Conservation (phyloP, 2,797 vertebrate species). For the Danio tinwini region DNA sequence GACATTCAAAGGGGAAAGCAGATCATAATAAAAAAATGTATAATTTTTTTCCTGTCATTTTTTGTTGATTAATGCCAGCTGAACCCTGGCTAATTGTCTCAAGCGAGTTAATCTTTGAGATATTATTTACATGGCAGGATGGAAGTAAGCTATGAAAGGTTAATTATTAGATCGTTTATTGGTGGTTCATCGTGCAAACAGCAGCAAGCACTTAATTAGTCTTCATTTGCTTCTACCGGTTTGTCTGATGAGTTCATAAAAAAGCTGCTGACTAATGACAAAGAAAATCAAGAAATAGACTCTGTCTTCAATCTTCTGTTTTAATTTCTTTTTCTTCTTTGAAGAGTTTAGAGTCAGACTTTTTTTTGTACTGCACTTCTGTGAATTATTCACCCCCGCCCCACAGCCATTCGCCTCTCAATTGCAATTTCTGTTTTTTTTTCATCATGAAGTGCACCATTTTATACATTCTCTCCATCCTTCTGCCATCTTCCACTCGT, state of each 20-base stretch:
- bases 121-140: constrained; percentile 73
- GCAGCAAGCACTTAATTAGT: constrained; percentile 80
- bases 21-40: constrained; percentile 6
- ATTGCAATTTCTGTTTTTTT: constrained; percentile 7
- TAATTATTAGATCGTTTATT: constrained; percentile 79
- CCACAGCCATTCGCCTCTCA: background rate
- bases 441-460: background rate
- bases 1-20: constrained; percentile 24
- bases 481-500: background rate
- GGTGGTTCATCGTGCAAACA: constrained; percentile 77
- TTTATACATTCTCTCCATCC: background rate
- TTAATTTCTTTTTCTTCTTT: constrained; percentile 19
- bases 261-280: constrained; percentile 27
- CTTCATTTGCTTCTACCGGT: constrained; percentile 69
- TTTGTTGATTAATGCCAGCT: constrained; percentile 57
- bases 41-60: background rate
- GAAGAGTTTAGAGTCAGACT: background rate
- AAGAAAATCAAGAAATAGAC: constrained; percentile 13
- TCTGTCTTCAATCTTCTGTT: background rate
- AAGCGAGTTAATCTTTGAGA: constrained; percentile 67
- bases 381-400: constrained; percentile 11
- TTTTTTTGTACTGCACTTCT: constrained; percentile 1
- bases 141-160: constrained; percentile 73
- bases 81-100: constrained; percentile 69
- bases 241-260: constrained; percentile 45